Evolutionary conservation across 2,888 invertebrate species (phyloP), one percentile per base, ranked within the genome.

Genomic region (Elegia similella): DNA sequence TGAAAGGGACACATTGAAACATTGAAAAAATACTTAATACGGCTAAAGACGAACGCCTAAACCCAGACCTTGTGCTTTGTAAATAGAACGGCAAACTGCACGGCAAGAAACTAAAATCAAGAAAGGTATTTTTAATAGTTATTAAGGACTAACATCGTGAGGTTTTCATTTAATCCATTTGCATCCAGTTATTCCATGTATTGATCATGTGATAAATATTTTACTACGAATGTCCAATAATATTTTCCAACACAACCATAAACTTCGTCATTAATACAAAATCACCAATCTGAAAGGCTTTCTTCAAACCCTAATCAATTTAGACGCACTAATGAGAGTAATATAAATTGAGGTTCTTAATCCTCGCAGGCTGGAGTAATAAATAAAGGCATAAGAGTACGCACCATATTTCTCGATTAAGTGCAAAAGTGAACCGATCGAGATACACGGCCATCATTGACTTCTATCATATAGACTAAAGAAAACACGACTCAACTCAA

Each of bases 331-430:
- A 90, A 90, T 90, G 88, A 90, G 88, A 75, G 78, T 78, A 80
- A 79, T 85, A 88, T 87, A 84, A 85, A 86, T 87, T 82, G 84
- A 80, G 82, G 78, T 81, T 84, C 84, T 85, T 84, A 86, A 88
- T 88, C 86, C 87, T 67, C 58, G 77, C 75, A 79, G 80, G 80
- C 76, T 76, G 71, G 65, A 59, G 84, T 74, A 81, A 89, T 90
- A 89, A 90, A 90, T 90, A 90, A 85, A 84, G 83, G 88, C 82
- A 86, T 87, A 87, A 89, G 86, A 82, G 83, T 86, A 80, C 79
- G 80, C 80, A 84, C 90, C 88, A 90, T 90, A 90, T 90, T 89
- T 90, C 89, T 88, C 87, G 90, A 90, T 90, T 90, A 90, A 87
- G 86, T 87, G 87, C 88, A 84, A 89, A 89, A 86, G 88, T 86